A percentile compares a stretch with the other conserved stretches of the same genome.
Evolutionary conservation across 35 echinoderm and acorn worm species (phyloP).

Genomic region (Heliocidaris erythrogramma): DNA sequence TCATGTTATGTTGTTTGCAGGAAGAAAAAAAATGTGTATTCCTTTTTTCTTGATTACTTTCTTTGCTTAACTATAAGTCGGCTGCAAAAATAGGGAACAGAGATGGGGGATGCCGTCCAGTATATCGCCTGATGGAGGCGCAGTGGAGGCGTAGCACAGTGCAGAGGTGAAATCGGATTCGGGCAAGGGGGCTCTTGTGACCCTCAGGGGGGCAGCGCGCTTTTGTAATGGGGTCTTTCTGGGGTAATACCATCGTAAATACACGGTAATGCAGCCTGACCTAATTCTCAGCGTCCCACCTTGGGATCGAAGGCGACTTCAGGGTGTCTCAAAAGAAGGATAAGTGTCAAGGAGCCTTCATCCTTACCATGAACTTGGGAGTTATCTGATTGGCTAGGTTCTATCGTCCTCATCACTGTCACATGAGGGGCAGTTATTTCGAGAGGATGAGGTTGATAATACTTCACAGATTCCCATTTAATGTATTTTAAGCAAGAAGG

Average conservation of each 20-base stretch:
- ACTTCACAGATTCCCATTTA: too few species aligned
- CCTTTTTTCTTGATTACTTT: constrained; percentile 3
- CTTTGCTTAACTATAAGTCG: background rate
- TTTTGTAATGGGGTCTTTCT: constrained; percentile 54
- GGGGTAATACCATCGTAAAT: constrained; percentile 56
- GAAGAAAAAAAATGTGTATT: background rate
- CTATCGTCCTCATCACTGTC: too few species aligned
- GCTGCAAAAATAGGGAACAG: background rate
- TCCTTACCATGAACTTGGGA: too few species aligned
- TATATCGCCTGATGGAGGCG: too few species aligned
- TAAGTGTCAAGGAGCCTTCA: background rate
- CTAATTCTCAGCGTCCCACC: constrained; percentile 47
- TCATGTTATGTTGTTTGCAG: background rate
- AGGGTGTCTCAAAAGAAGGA: constrained; percentile 6
- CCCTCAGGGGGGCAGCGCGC: constrained; percentile 24
- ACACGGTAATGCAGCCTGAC: constrained; percentile 45
- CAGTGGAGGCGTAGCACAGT: background rate
- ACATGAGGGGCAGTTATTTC: too few species aligned
- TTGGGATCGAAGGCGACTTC: constrained; percentile 36
- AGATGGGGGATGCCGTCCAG: background rate
- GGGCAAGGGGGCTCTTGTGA: constrained; percentile 9
- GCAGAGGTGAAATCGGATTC: constrained; percentile 20
- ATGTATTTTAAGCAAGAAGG: too few species aligned
- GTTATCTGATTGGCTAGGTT: too few species aligned
- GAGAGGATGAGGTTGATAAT: too few species aligned